Conservation (phyloP, 1,140 invertebrate species). For the Melitaea cinxia region DNA sequence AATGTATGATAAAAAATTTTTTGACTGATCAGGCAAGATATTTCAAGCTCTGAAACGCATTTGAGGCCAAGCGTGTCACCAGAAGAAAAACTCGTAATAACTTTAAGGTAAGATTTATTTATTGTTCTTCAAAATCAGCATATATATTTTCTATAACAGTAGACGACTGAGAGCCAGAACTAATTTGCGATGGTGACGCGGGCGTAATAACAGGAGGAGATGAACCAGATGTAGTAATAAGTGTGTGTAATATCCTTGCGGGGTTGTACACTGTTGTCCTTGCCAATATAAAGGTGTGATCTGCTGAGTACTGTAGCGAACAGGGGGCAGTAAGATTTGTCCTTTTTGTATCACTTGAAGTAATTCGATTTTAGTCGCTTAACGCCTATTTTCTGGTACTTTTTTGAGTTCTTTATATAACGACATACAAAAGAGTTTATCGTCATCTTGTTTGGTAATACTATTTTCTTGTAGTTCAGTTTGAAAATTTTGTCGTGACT, state of each 20-base stretch:
- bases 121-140: conserved; percentile 37
- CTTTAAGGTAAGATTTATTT: conserved; percentile 48
- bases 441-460: conserved; percentile 32
- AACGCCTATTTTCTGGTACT: conserved; percentile 38
- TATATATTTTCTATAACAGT: conserved; percentile 5
- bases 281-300: conserved; percentile 34
- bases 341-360: conserved; percentile 40
- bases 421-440: conserved; percentile 42
- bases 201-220: conserved; percentile 23
- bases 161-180: too few species aligned
- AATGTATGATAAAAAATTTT: conserved; percentile 35
- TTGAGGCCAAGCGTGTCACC: conserved; percentile 44
- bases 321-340: conserved; percentile 35
- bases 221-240: conserved; percentile 24
- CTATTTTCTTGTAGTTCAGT: conserved; percentile 33
- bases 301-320: conserved; percentile 35
- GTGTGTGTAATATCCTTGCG: conserved; percentile 36
- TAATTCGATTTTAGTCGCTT: conserved; percentile 39
- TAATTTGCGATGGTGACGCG: conserved; percentile 1
- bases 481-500: too few species aligned
- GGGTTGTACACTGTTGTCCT: conserved; percentile 17
- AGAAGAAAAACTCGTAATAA: conserved; percentile 50
- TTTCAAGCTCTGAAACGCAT: conserved; percentile 35
- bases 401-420: conserved; percentile 35
- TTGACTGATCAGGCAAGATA: conserved; percentile 44